Evolutionary conservation across 2,888 invertebrate genomes (phyloP), one percentile per base, ranked within the genome.

Genomic region (Agrotis puta): DNA sequence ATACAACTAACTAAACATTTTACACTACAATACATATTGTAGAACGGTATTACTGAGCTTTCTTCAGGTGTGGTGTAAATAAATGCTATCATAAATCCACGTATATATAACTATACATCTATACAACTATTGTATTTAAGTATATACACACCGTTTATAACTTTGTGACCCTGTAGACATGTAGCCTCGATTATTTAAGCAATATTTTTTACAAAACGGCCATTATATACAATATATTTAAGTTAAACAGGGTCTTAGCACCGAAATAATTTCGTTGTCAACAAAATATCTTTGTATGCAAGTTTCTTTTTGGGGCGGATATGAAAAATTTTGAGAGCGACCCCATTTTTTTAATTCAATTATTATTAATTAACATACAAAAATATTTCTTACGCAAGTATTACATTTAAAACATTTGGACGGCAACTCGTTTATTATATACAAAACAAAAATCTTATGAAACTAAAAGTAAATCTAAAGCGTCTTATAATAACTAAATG

Each of bases 51-150:
- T 91, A 90, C 91, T 96, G 96, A 96, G 96, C 96, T 92, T 95
- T 94, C 85, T 94, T 95, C 96, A 96, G 96, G 96, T 96, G 96
- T 95, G 95, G 90, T 92, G 89, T 88, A 89, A 89, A 91, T 94
- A 94, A 94, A 93, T 94, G 94, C 93, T 92, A 93, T 88, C 77
- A 88, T 89, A 84, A 84, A 85, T 83, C 75, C 79, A 83, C 77
- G 81, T 77, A 83, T 80, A 77, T 66, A 80, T 82, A 84, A 84
- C 82, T 90, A 89, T 88, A 90, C 88, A 91, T 88, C 84, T 91
- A 90, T 89, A 90, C 85, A 87, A 88, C 87, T 90, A 86, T 67
- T 85, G 83, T 89, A 85, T 90, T 74, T 85, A n/a, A n/a, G n/a
- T n/a, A 85, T 90, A 88, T 91, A 92, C 92, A 93, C 88, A 92